Evolutionary conservation across 1,140 invertebrate genomes (phyloP), one percentile per base, ranked within the genome.

Genomic region (Frieseomelitta varia): DNA sequence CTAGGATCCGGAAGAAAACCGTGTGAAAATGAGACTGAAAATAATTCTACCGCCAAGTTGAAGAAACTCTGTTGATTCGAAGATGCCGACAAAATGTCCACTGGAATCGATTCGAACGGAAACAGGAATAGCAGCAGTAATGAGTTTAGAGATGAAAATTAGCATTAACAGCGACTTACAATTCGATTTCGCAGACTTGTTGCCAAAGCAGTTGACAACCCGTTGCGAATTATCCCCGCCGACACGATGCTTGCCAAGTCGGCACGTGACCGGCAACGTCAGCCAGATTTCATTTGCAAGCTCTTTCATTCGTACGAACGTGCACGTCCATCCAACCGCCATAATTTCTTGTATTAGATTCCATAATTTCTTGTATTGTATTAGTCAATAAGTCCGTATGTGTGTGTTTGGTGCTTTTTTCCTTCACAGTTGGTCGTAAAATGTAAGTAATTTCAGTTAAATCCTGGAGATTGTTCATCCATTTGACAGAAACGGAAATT

Each of bases 181-280:
- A 71, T 71, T 79, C 55, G 53, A 79, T 79, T 79, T 79, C 10
- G 19, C 11, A 10, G 51, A 69, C 67, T 79, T 24, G 67, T 79
- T 71, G 30, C 65, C 30, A 34, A 79, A 79, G 51, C 30, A 56
- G 53, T 39, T 79, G 65, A 15, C 51, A 69, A 58, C 8, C 53
- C 30, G 53, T 56, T 69, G 65, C 51, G 30, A 79, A 79, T 79
- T 55, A 79, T 69, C 65, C 68, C 30, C 30, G 77, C 30, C 19
- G 77, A 79, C 53, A 55, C 67, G 15, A 39, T 55, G 39, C 65
- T 68, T 69, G 39, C 17, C 11, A 78, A 78, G 27, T 53, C 76
- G 34, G 65, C 65, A 55, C 47, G 10, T 21, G 30, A 24, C 21
- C 15, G 12, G 65, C 24, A 53, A 30, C 67, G 39, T 76, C 74